Evolutionary conservation across 2,113 vertebrate genomes (phyloP), one percentile per base, ranked within the genome.

Genomic region (Sorex fumeus): DNA sequence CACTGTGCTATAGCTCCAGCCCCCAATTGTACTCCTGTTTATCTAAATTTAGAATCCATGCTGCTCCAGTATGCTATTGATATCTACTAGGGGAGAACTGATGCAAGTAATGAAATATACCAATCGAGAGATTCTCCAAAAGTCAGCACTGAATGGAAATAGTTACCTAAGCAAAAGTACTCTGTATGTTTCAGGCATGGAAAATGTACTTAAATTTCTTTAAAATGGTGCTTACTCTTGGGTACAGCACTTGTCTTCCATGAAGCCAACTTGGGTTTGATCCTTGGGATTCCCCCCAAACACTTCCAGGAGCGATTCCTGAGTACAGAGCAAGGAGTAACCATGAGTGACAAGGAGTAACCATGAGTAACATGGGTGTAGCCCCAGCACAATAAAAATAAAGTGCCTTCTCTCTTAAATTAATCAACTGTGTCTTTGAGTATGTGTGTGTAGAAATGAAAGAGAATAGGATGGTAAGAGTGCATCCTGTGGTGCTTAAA

Each of bases 151-250:
- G 60, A 8, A 34, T 84, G 15, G 45, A 34, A 69, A 32, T 5
- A 85, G 15, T 6, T n/a, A 70, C 3, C 45, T 53, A 78, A 43
- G 70, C 18, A 43, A 71, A 90, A 88, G 25, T 8, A 23, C 27
- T 74, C 32, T 74, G 34, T 88, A n/a, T 70, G 8, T 43, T 82
- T 2, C 10, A 80, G 18, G n/a, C 70, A 40, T 1, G 90, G 32
- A 91, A 80, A 80, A 75, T 10, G 74, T 69, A 62, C 34, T 72
- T 4, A 34, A 83, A 70, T 36, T 84, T 43, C 50, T 60, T 87
- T 60, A 66, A 83, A 75, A 27, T 79, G 67, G 43, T 60, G n/a
- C 69, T 43, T 9, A 23, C 10, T 76, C 50, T 71, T 3, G 10
- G 64, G 66, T 60, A 1, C 21, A 28, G 84, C 40, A 40, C 40